Conservation (phyloP, 2,888 invertebrate species). For the Oligia latruncula region DNA sequence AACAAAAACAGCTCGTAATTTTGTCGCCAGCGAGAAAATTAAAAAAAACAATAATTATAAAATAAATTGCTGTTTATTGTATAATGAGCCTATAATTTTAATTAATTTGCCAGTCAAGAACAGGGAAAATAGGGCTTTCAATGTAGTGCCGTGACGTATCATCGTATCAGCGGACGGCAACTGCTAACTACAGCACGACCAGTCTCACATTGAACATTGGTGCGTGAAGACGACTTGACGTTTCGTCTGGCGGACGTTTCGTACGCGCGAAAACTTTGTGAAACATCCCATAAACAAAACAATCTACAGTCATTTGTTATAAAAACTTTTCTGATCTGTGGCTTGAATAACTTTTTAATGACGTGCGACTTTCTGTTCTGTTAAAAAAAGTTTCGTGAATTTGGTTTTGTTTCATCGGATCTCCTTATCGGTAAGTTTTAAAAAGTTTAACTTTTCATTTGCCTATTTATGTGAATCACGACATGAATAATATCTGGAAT, state of each 20-base stretch:
- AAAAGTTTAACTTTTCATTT: neutral
- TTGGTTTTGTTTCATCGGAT: conserved; percentile 39
- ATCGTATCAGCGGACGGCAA: conserved; percentile 45
- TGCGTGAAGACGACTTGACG: conserved; percentile 67
- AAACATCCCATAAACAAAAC: conserved; percentile 18
- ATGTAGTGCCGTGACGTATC: conserved; percentile 46
- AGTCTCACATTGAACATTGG: conserved; percentile 70
- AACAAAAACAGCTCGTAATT: neutral
- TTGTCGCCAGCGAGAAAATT: neutral
- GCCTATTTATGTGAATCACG: neutral
- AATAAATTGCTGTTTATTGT: neutral
- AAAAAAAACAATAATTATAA: neutral
- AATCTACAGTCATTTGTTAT: conserved; percentile 13
- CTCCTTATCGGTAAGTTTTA: conserved; percentile 60
- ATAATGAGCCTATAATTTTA: neutral
- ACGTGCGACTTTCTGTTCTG: conserved; percentile 48
- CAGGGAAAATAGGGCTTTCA: conserved; percentile 31
- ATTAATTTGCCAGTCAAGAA: conserved; percentile 1
- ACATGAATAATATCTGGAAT: neutral
- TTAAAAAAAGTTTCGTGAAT: conserved; percentile 53
- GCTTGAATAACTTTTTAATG: conserved; percentile 44
- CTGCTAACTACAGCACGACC: conserved; percentile 47
- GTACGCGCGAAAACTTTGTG: conserved; percentile 65
- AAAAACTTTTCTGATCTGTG: conserved; percentile 44
- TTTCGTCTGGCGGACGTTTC: conserved; percentile 45